phyloP scores from a whole-genome alignment of 2,113 vertebrate genomes.

The Formicarius rufipectus region DNA sequence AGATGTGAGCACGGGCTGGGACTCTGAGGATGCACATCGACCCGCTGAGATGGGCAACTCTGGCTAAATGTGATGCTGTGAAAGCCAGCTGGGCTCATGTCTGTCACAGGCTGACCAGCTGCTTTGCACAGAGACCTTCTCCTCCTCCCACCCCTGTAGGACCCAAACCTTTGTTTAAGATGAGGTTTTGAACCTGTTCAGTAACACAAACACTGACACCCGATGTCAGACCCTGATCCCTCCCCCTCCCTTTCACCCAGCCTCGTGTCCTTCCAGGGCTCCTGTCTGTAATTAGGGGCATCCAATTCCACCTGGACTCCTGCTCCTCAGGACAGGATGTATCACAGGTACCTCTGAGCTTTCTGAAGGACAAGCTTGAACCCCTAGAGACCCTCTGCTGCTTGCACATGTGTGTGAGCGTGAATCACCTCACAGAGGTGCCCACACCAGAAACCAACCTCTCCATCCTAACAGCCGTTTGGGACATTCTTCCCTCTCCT shows the following conservation, averaged over 20 bases:
- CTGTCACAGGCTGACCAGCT: neutral
- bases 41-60: neutral
- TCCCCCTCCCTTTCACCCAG: neutral
- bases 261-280: neutral
- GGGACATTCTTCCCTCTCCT: neutral
- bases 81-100: neutral
- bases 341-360: neutral
- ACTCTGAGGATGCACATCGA: neutral
- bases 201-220: neutral
- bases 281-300: neutral
- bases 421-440: neutral
- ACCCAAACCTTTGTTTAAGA: neutral
- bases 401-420: accelerated
- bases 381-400: neutral
- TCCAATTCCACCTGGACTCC: neutral
- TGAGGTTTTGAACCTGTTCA: neutral
- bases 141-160: neutral
- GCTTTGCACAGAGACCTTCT: slow-evolving; percentile 18
- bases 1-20: neutral
- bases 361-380: neutral
- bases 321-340: neutral
- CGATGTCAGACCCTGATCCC: neutral
- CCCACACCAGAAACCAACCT: neutral
- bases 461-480: neutral
- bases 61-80: neutral